A percentile compares a stretch with the other conserved stretches of the same genome.
phyloP scores from a whole-genome alignment of 2,113 vertebrate species.

The Dicaeum eximium region DNA sequence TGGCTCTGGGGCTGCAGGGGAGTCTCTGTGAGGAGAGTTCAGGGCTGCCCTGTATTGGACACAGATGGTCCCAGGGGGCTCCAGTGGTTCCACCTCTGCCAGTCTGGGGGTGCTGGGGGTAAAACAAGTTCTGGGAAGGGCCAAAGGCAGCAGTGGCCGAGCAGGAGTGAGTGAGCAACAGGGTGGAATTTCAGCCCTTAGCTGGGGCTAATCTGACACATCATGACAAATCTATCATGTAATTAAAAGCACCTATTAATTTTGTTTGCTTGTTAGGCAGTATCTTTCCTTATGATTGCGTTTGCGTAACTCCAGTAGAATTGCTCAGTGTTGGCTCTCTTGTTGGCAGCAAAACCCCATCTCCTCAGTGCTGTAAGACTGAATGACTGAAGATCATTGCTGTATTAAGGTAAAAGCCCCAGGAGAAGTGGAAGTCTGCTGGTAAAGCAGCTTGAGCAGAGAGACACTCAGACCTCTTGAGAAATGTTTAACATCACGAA shows the following conservation, averaged over 20 bases:
- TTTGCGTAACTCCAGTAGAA: background rate
- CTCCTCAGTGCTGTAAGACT: background rate
- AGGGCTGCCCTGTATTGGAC: rapidly evolving
- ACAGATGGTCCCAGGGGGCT: too few species aligned
- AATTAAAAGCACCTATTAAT: background rate
- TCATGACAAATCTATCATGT: background rate
- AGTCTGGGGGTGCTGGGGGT: background rate
- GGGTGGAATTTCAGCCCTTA: background rate
- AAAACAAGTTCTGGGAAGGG: background rate
- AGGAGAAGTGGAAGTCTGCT: background rate
- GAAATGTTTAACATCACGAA: background rate
- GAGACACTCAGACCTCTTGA: background rate
- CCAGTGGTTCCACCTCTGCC: background rate
- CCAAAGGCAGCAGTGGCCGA: background rate
- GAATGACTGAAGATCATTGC: background rate
- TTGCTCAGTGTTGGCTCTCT: background rate
- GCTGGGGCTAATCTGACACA: background rate
- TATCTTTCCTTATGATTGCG: background rate
- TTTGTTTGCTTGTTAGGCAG: background rate
- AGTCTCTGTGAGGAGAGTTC: background rate
- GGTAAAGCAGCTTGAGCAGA: background rate
- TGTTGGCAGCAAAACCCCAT: background rate
- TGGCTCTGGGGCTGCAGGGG: background rate
- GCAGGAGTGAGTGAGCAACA: background rate
- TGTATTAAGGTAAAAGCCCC: background rate